Conservation (phyloP, 2,797 vertebrate species). For the Perodicticus potto region DNA sequence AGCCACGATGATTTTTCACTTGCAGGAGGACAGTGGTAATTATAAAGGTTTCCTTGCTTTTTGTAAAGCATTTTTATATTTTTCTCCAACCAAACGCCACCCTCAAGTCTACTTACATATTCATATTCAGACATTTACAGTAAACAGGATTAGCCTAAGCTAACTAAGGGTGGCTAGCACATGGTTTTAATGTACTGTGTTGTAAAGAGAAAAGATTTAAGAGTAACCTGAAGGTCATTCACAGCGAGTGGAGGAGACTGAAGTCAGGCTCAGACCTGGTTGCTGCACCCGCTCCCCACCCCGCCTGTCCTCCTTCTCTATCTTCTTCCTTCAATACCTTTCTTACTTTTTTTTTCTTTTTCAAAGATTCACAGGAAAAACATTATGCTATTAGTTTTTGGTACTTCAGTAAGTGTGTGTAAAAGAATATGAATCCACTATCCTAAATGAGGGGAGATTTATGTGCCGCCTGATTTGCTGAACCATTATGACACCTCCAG, state of each 20-base stretch:
- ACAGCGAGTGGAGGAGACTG: no score
- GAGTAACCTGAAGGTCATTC: constrained; percentile 21
- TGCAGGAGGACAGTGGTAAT: constrained; percentile 36
- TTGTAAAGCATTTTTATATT: not conserved
- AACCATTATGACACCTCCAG: not conserved
- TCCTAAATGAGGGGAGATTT: not conserved
- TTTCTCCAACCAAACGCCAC: not conserved
- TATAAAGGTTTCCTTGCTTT: constrained; percentile 44
- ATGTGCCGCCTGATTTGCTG: not conserved
- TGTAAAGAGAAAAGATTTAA: constrained; percentile 64
- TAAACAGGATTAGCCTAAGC: constrained; percentile 56
- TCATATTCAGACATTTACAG: constrained; percentile 49
- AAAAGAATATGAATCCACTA: not conserved
- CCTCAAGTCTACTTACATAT: constrained; percentile 39
- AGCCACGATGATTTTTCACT: not conserved
- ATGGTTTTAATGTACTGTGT: constrained; percentile 73
- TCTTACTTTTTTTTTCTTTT: no score
- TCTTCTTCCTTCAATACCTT: accelerated
- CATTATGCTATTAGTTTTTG: not conserved
- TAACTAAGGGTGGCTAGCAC: constrained; percentile 63
- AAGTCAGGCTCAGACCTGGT: not conserved
- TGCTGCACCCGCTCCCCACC: accelerated
- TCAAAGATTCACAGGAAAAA: not conserved
- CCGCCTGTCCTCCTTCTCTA: accelerated
- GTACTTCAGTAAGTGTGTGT: not conserved